These are phyloP conservation scores for Pectinophora gossypiella DNA, from an alignment of 1,140 invertebrate genomes.

Conservation along the genomic window DNA sequence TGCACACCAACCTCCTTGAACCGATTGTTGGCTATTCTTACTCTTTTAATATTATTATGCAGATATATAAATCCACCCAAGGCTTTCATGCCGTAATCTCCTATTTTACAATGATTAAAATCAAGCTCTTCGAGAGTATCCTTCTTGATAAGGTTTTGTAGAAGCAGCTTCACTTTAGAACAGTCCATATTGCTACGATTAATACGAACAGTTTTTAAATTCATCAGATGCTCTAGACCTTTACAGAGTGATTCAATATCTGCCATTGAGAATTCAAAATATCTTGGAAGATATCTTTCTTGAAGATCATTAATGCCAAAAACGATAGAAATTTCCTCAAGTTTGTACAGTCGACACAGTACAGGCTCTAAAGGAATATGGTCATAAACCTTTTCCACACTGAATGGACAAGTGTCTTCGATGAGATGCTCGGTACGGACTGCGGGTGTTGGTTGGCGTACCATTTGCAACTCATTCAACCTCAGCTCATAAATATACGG, in stretches of 20 bases:
- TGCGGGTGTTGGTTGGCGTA: slow-evolving; percentile 42
- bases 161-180: slow-evolving; percentile 56
- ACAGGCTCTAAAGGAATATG: slow-evolving; percentile 62
- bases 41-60: slow-evolving; percentile 54
- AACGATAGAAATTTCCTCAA: slow-evolving; percentile 60
- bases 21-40: slow-evolving; percentile 61
- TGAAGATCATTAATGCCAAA: slow-evolving; percentile 55
- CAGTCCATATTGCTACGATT: slow-evolving; percentile 65
- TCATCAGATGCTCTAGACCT: slow-evolving; percentile 52
- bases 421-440: slow-evolving; percentile 35
- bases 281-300: slow-evolving; percentile 48
- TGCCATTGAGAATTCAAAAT: slow-evolving; percentile 57
- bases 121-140: slow-evolving; percentile 64
- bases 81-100: slow-evolving; percentile 68
- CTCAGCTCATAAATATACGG: slow-evolving; percentile 56
- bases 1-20: slow-evolving; percentile 62
- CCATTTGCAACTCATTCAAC: slow-evolving; percentile 57
- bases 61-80: slow-evolving; percentile 58
- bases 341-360: slow-evolving; percentile 47
- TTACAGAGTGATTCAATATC: slow-evolving; percentile 63
- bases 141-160: slow-evolving; percentile 58
- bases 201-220: slow-evolving; percentile 56
- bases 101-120: slow-evolving; percentile 70
- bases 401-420: slow-evolving; percentile 50
- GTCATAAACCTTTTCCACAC: slow-evolving; percentile 55